Evolutionary conservation across 2,797 vertebrate genomes (phyloP).

Genomic region (Peromyscus nudipes): DNA sequence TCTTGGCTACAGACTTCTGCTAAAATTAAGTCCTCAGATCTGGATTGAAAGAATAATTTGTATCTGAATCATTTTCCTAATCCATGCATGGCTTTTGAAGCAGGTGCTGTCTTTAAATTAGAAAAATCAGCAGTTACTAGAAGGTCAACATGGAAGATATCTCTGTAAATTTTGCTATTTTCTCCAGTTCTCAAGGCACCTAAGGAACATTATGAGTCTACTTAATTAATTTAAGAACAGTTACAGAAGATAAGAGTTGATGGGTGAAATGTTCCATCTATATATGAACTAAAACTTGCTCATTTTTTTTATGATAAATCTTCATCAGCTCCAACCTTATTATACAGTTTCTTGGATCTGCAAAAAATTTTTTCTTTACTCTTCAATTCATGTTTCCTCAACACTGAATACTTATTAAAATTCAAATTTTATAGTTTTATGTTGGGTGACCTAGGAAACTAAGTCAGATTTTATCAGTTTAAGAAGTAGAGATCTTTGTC

Average conservation of each 20-base stretch:
- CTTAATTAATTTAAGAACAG: neutral
- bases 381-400: neutral
- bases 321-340: neutral
- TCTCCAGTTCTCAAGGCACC: neutral
- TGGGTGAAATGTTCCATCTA: neutral
- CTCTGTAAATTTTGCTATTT: neutral
- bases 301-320: neutral
- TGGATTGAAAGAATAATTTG: neutral
- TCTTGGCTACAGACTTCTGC: neutral
- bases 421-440: neutral
- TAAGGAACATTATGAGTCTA: neutral
- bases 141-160: neutral
- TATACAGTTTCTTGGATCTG: neutral
- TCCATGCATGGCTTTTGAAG: neutral
- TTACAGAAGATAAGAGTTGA: neutral
- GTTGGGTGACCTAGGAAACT: neutral
- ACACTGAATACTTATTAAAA: slow-evolving; percentile 11
- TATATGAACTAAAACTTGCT: neutral
- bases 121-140: neutral
- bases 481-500: slow-evolving; percentile 20
- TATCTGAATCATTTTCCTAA: neutral
- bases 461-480: neutral
- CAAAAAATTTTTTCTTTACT: rapidly evolving
- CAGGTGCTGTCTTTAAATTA: neutral
- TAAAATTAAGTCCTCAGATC: neutral